These are phyloP conservation scores for Sceliomorpha sp. DNA, from an alignment of 2,888 invertebrate species.

Conservation along the genomic window DNA sequence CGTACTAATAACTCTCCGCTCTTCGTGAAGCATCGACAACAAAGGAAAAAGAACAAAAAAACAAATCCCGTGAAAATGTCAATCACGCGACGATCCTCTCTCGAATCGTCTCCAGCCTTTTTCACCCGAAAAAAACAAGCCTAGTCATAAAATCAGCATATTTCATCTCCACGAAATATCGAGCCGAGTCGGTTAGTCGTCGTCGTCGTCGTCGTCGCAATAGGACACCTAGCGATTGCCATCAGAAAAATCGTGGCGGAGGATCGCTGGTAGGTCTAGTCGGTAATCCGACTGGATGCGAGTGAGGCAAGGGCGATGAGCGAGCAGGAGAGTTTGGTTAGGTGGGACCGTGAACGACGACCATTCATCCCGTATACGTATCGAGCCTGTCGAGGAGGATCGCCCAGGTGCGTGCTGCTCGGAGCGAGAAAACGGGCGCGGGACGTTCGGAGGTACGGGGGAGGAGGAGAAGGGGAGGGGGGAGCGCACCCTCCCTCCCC, in stretches of 20 bases:
- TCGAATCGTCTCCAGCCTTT: too few relatives aligned
- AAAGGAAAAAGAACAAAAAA: too few relatives aligned
- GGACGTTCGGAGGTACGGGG: conserved; percentile 57
- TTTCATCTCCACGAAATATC: conserved; percentile 12
- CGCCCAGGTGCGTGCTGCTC: conserved; percentile 70
- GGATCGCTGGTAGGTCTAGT: conserved; percentile 45
- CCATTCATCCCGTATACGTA: conserved; percentile 53
- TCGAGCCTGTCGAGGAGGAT: conserved; percentile 49
- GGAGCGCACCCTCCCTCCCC: conserved; percentile 28
- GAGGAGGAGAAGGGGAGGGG: conserved; percentile 9
- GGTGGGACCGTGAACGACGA: conserved; percentile 60
- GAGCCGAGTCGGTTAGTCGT: conserved; percentile 14
- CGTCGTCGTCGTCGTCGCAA: too few relatives aligned
- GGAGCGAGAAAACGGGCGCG: conserved; percentile 66
- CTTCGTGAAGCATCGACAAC: too few relatives aligned
- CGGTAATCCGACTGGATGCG: conserved; percentile 62
- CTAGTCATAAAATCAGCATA: too few relatives aligned
- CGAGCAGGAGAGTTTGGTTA: conserved; percentile 58
- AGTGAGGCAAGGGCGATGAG: too few relatives aligned
- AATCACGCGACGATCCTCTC: too few relatives aligned
- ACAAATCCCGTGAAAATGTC: too few relatives aligned
- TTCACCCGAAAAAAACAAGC: too few relatives aligned
- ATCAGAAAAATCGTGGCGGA: conserved; percentile 32
- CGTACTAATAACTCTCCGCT: too few relatives aligned
- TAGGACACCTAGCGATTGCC: background rate